Conservation (phyloP, 2,888 invertebrate species). For the Ectobius pallidus region DNA sequence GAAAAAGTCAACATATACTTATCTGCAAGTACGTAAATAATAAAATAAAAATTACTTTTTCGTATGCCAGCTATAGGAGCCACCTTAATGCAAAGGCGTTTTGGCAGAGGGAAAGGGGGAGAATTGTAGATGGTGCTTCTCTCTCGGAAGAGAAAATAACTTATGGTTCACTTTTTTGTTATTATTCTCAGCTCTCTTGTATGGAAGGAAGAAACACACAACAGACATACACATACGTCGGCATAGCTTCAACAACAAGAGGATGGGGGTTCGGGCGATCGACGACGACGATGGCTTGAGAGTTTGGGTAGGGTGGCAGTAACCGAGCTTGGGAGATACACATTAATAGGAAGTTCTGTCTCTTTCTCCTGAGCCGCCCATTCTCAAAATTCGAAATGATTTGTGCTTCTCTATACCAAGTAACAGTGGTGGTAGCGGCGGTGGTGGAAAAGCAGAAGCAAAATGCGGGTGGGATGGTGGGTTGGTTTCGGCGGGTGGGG, state of each 20-base stretch:
- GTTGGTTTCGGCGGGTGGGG: slow-evolving; percentile 38
- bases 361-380: slow-evolving; percentile 36
- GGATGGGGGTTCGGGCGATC: not conserved
- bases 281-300: slow-evolving; percentile 18
- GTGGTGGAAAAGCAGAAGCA: slow-evolving; percentile 9
- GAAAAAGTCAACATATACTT: slow-evolving; percentile 45
- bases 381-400: slow-evolving; percentile 45
- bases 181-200: slow-evolving; percentile 16
- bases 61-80: slow-evolving; percentile 44
- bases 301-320: slow-evolving; percentile 29
- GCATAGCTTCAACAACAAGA: slow-evolving; percentile 21
- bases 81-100: slow-evolving; percentile 41
- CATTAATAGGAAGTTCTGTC: slow-evolving; percentile 40
- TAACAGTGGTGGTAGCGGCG: not conserved
- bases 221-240: slow-evolving; percentile 41
- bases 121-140: slow-evolving; percentile 19
- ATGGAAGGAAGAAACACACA: slow-evolving; percentile 37
- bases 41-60: slow-evolving; percentile 54
- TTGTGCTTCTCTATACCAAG: slow-evolving; percentile 41
- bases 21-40: slow-evolving; percentile 55
- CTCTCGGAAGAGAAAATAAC: slow-evolving; percentile 37
- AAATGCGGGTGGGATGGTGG: slow-evolving; percentile 33
- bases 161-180: slow-evolving; percentile 40
- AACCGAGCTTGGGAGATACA: slow-evolving; percentile 34
- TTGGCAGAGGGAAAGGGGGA: slow-evolving; percentile 18